A percentile compares a stretch with the other conserved stretches of the same genome.
These are phyloP conservation scores for Epinephelus fuscoguttatus DNA, from an alignment of 2,113 vertebrate species.

Conservation along the genomic window DNA sequence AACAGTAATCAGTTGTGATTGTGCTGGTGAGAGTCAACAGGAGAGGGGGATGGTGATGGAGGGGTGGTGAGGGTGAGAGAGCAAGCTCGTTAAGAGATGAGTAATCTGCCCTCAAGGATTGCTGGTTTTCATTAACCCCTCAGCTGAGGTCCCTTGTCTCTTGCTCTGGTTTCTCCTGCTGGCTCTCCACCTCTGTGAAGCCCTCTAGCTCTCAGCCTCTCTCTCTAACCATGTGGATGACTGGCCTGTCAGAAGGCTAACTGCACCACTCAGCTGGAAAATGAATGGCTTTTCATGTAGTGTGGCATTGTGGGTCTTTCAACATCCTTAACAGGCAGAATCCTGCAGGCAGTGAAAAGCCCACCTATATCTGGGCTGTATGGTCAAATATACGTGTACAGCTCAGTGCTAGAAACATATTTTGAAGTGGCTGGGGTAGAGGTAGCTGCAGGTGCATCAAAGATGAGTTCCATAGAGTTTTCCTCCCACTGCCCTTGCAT, in stretches of 20 bases:
- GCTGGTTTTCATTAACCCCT: constrained; percentile 57
- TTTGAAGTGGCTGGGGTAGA: background rate
- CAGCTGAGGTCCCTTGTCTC: constrained; percentile 17
- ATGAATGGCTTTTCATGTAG: constrained; percentile 51
- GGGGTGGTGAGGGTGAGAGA: constrained; percentile 17
- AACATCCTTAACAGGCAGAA: background rate
- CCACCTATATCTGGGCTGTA: background rate
- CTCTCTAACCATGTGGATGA: constrained; percentile 45
- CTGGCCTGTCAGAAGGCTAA: constrained; percentile 57
- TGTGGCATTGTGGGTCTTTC: background rate
- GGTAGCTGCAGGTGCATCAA: background rate
- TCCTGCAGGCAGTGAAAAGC: background rate
- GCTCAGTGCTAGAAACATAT: background rate
- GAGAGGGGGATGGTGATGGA: constrained; percentile 12
- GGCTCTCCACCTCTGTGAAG: background rate
- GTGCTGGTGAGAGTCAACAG: constrained; percentile 49
- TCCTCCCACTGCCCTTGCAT: background rate
- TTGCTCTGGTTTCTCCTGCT: background rate
- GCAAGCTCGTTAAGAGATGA: constrained; percentile 49
- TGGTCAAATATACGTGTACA: background rate
- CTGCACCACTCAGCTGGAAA: constrained; percentile 63
- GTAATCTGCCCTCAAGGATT: constrained; percentile 54
- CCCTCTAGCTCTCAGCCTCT: constrained; percentile 17
- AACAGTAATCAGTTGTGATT: constrained; percentile 58
- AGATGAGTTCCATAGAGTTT: background rate